Evolutionary conservation across 2,113 vertebrate species (phyloP), one percentile per base, ranked within the genome.

Genomic region (Arvicanthis niloticus): DNA sequence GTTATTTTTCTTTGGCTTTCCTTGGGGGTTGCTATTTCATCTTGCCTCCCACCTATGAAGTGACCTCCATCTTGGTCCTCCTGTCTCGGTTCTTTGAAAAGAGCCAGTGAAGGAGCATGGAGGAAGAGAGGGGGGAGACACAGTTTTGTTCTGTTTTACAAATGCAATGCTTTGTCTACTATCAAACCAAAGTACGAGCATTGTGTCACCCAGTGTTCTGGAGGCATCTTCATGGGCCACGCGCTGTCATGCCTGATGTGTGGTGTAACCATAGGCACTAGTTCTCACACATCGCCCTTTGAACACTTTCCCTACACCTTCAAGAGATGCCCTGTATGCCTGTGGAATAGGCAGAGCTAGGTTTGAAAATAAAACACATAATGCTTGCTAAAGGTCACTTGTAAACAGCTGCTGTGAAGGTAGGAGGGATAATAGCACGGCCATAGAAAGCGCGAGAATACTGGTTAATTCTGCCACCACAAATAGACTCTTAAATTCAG

Each of bases 311-410:
- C 91, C 4, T 82, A 67, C 42, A 53, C 70, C 0, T 98, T 96
- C 72, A 96, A 95, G 86, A 93, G 96, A 77, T 73, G 45, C 72
- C 81, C 56, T 91, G 45, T 89, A 60, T 94, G 76, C 85, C 93
- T 72, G 72, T 80, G 89, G 62, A 82, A 45, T 85, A 89, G 89
- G 34, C 45, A 81, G 75, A 75, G 34, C 87, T 91, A 53, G 87
- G 97, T 98, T 95, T 96, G 90, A 93, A 93, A 98, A 95, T 75
- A 92, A 97, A 98, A 91, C 31, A 88, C 37, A 65, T 84, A 90
- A 34, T 78, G 26, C 85, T 97, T 96, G 40, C 75, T 95, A 94
- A 97, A 98, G 76, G 29, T 97, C 93, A 87, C 88, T 98, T 98
- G 91, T 93, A 73, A 97, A 96, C 80, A 87, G 93, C 75, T 89